Base-by-base conservation (phyloP, 2,888 invertebrate genomes). In the Dynastes hyllus region DNA sequence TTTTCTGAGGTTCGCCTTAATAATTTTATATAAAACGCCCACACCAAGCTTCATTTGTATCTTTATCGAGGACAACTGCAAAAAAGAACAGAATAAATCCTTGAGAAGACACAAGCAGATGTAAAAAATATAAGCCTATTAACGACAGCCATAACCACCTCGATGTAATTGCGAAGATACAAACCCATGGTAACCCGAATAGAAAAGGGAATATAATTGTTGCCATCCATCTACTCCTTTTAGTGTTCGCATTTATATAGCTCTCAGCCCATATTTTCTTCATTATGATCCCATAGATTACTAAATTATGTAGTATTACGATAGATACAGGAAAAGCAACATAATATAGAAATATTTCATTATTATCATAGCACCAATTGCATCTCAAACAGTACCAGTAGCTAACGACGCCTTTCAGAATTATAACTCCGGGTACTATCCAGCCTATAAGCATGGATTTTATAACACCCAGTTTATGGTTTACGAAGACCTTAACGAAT, bases 61-160 rank as follows among this genome's bases (percentile, higher is more conserved):
- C 78, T 6, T 29, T 73, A 27, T 78, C 78, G 11, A 78, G 29
- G 5, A 78, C 13, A 9, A 78, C 45, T 1, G 71, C 66, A 55
- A 75, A 78, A 27, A 75, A 11, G 40, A 55, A 78, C 40, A 78
- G 22, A 53, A 78, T 16, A 65, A 78, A 75, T 45, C 73, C 78
- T 40, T 78, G 78, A 9, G 66, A 65, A 6, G 75, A 40, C 4
- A 55, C 67, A 4, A 78, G 29, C 37, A 78, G 13, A 53, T 78
- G 75, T 22, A 78, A 66, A 2, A 67, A 45, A 29, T 75, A 78
- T n/a, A 67, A 67, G 11, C 78, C 78, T 13, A 75, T 22, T 22
- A 78, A 27, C 9, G 75, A 65, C 8, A 78, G 11, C 11, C 27
- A 11, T n/a, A n/a, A 29, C 73, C 75, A 67, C 2, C 37, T 27